These are phyloP conservation scores for Spodoptera picta DNA, from an alignment of 2,888 invertebrate genomes.

Conservation along the genomic window DNA sequence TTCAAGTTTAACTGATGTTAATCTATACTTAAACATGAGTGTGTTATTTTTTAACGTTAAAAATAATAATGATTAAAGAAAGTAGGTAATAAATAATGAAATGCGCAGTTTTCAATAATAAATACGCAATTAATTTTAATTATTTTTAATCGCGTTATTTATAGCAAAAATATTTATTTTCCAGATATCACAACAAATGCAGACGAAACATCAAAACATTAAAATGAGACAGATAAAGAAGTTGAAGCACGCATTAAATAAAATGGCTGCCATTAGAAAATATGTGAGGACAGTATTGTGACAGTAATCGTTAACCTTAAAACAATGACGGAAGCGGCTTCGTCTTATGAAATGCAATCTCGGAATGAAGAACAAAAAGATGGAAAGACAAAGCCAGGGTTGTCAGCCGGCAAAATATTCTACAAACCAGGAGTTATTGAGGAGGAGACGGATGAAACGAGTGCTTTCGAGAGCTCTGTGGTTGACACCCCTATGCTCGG, in stretches of 20 bases:
- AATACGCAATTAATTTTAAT: conserved; percentile 1
- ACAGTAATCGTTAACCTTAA: conserved; percentile 53
- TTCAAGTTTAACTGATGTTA: not conserved
- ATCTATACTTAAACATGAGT: not conserved
- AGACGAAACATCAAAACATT: conserved; percentile 17
- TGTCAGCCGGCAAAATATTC: conserved; percentile 83
- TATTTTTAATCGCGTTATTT: not conserved
- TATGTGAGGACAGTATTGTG: conserved; percentile 67
- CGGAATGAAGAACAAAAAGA: conserved; percentile 71
- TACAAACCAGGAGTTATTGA: conserved; percentile 83
- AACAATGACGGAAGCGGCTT: conserved; percentile 71
- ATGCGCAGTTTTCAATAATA: no score
- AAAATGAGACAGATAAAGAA: conserved; percentile 39
- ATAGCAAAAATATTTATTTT: conserved; percentile 7
- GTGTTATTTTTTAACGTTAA: not conserved
- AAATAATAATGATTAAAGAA: no score
- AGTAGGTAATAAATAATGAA: no score
- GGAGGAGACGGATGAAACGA: conserved; percentile 85
- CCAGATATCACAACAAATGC: conserved; percentile 35
- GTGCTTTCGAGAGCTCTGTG: conserved; percentile 81
- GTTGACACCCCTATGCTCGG: conserved; percentile 82
- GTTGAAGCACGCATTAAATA: conserved; percentile 36
- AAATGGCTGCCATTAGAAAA: conserved; percentile 54
- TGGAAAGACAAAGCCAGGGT: conserved; percentile 64
- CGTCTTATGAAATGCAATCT: conserved; percentile 79